Conservation (phyloP, 2,888 invertebrate genomes). For the Eilema sororculum region DNA sequence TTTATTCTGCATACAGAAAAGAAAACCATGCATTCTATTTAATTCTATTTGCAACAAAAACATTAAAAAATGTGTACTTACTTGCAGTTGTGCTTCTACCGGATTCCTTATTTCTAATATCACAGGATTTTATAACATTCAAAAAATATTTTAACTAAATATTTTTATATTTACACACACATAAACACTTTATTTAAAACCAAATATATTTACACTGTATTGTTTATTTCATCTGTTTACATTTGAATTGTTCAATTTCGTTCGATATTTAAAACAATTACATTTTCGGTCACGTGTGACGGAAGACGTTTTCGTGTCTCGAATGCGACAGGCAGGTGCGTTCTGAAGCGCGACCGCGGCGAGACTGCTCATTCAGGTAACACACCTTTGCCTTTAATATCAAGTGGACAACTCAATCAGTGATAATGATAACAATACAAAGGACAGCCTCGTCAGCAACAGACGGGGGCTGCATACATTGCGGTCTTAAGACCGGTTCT, state of each 20-base stretch:
- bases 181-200: conserved; percentile 43
- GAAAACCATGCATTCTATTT: not conserved
- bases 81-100: conserved; percentile 66
- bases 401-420: conserved; percentile 76
- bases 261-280: conserved; percentile 58
- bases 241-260: conserved; percentile 57
- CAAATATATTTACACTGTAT: conserved; percentile 62
- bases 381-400: conserved; percentile 68
- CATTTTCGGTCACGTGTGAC: conserved; percentile 59
- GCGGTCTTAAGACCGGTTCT: conserved; percentile 62
- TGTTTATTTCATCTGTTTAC: conserved; percentile 53
- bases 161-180: conserved; percentile 48
- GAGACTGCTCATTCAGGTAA: conserved; percentile 67
- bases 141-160: conserved; percentile 43
- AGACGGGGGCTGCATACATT: conserved; percentile 39
- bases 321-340: conserved; percentile 59
- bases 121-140: conserved; percentile 79
- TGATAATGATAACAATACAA: conserved; percentile 74
- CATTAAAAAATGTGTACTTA: conserved; percentile 62
- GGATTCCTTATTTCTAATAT: conserved; percentile 76
- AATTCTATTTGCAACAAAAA: conserved; percentile 10
- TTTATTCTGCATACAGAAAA: not conserved
- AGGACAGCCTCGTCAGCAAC: conserved; percentile 48
- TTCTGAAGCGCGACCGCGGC: conserved; percentile 56
- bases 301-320: conserved; percentile 45